Percentiles rank a stretch among this genome's conserved stretches.
Evolutionary conservation across 37 sponge, comb jelly and placozoan genomes (phyloP).

Genomic region (Geodia barretti): DNA sequence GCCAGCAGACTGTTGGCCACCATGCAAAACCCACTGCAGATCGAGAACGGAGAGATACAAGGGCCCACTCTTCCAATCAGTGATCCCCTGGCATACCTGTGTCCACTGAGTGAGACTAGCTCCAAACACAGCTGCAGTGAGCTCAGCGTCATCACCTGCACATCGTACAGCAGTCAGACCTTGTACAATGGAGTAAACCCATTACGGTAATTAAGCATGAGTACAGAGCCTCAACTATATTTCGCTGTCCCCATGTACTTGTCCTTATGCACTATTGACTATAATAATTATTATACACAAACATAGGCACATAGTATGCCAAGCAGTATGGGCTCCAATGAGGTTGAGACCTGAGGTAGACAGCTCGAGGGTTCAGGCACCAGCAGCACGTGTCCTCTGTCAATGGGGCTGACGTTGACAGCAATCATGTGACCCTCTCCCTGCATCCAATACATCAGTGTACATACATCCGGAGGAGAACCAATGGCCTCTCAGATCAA

Average conservation of each 20-base stretch:
- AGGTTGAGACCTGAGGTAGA: constrained; percentile 84
- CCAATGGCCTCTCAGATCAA: no score
- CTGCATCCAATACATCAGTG: no score
- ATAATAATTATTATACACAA: no score
- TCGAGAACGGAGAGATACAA: no score
- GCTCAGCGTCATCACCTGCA: constrained; percentile 51
- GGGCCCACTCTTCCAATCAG: no score
- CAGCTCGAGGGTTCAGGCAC: constrained; percentile 56
- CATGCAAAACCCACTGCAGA: constrained; percentile 59
- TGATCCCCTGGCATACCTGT: constrained; percentile 52
- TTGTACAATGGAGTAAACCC: neutral
- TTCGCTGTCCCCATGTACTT: neutral
- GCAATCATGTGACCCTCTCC: constrained; percentile 25
- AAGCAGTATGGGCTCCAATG: no score
- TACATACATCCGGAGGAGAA: no score
- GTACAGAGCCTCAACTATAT: no score
- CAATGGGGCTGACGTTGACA: constrained; percentile 85
- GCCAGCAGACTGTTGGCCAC: constrained; percentile 80
- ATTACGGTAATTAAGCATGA: no score
- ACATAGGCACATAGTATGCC: no score
- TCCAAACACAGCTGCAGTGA: constrained; percentile 55
- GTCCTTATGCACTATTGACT: no score
- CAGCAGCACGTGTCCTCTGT: constrained; percentile 65
- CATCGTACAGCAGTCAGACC: neutral
- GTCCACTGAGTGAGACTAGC: constrained; percentile 48